Base-by-base conservation (phyloP, 92 coral and sea anemone genomes). In the Zoanthus gigantus region DNA sequence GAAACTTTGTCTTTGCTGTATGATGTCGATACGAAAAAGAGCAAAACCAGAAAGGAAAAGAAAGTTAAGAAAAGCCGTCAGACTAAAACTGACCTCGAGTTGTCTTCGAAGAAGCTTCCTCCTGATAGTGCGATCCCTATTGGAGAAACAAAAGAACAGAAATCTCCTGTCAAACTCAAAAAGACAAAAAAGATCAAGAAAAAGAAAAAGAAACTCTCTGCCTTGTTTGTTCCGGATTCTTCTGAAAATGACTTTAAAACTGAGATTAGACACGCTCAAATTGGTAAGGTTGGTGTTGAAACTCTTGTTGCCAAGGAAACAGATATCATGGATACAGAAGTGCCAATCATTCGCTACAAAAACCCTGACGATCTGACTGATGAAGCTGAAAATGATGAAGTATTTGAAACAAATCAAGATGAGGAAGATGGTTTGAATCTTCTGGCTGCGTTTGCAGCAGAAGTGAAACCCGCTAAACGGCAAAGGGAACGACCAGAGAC, bases 371-470 rank as follows among this genome's bases (percentile, higher is more conserved):
- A 87, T 44, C 56, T 84, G 18, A 90, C 92, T 44, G 95, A 94
- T 30, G 87, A 81, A 63, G 74, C n/a, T 32, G 85, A 92, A 10
- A 95, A 95, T 68, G 98, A 95, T 80, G 93, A 91, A 15, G 98
- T 95, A 5, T 95, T 95, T 90, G 78, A 87, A 18, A 52, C 91
- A 3, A 89, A 61, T 34, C 90, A 63, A 16, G 92, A 88, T 12
- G 93, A 90, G 1, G 91, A 89, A 4, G 94, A 91, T 13, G 98
- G 97, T 13, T 86, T 96, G 85, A 92, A 92, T 73, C 83, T 96
- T 72, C 71, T 96, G 85, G 99, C 98, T 10, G 85, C 95, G 12
- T 95, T 93, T 56, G 96, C 96, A 6, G 86, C 93, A 32, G 92
- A 91, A 31, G 88, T 84, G 28, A 91, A 91, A 53, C 69, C 87